phyloP scores from a whole-genome alignment of 2,888 invertebrate genomes.

The Spilosoma lubricipeda region DNA sequence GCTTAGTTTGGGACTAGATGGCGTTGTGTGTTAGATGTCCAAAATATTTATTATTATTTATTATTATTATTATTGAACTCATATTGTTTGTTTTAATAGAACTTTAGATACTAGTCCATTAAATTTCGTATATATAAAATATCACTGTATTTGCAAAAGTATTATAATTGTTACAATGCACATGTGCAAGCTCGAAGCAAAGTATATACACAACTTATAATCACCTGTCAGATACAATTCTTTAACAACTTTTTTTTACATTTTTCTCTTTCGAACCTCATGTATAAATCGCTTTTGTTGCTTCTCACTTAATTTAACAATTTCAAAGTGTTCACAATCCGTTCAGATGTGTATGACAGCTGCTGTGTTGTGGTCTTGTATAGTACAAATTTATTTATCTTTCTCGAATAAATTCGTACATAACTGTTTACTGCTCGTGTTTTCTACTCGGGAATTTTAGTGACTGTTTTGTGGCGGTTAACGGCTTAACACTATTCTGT shows the following conservation, averaged over 20 bases:
- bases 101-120: neutral
- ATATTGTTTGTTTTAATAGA: neutral
- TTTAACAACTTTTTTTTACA: neutral
- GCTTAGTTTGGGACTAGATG: too few species aligned
- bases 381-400: slow-evolving; percentile 7
- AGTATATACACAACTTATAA: neutral
- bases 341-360: slow-evolving; percentile 37
- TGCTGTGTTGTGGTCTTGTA: slow-evolving; percentile 35
- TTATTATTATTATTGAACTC: neutral
- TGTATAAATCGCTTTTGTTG: neutral
- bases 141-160: neutral
- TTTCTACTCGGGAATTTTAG: slow-evolving; percentile 23
- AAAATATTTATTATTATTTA: too few species aligned
- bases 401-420: slow-evolving; percentile 32
- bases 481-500: slow-evolving; percentile 30
- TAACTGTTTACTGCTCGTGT: slow-evolving; percentile 28
- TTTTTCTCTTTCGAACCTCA: neutral
- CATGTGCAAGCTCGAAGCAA: neutral
- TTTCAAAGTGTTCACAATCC: slow-evolving; percentile 28
- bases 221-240: neutral
- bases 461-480: slow-evolving; percentile 36
- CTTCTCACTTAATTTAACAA: slow-evolving; percentile 21
- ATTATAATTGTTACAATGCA: neutral
- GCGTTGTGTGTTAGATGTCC: too few species aligned
- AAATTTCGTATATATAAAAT: neutral